Percentiles rank a stretch among this genome's conserved stretches.
These are phyloP conservation scores for Balanococcus diminutus DNA, from an alignment of 2,888 invertebrate species.

Conservation along the genomic window DNA sequence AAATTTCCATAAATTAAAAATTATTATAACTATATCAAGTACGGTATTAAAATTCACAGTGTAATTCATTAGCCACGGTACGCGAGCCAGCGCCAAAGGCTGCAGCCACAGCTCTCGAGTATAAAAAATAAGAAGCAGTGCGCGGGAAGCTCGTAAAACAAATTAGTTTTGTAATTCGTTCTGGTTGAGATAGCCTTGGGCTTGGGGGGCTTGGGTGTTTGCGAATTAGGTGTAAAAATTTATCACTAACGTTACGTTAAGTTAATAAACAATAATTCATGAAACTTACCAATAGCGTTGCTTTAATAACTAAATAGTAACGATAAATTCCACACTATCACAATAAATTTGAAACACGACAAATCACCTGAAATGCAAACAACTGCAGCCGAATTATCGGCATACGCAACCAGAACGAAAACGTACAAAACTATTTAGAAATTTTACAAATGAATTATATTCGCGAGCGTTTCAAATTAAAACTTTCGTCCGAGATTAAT, in stretches of 20 bases:
- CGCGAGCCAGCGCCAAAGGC: neutral
- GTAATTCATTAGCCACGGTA: neutral
- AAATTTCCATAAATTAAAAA: neutral
- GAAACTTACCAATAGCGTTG: slow-evolving; percentile 24
- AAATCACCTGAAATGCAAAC: slow-evolving; percentile 28
- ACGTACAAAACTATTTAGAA: neutral
- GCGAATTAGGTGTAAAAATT: slow-evolving; percentile 5
- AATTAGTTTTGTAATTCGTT: slow-evolving; percentile 24
- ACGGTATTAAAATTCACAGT: neutral
- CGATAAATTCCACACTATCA: slow-evolving; percentile 9
- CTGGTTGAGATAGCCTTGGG: slow-evolving; percentile 1
- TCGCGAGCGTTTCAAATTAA: too few relatives aligned
- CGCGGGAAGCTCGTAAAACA: neutral
- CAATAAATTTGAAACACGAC: slow-evolving; percentile 20
- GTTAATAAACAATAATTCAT: slow-evolving; percentile 22
- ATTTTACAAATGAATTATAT: neutral
- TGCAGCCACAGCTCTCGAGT: too few relatives aligned
- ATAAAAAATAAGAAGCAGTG: neutral
- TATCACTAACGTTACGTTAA: neutral
- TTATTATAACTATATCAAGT: neutral
- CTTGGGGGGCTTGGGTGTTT: slow-evolving; percentile 4
- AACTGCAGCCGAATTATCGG: slow-evolving; percentile 19
- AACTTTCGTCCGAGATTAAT: too few relatives aligned
- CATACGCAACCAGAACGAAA: slow-evolving; percentile 1
- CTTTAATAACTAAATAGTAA: slow-evolving; percentile 19